These are phyloP conservation scores for fruit fly (Drosophila melanogaster) DNA, from an alignment of 1,140 invertebrate genomes.

Conservation along the genomic window Release_6_plus_ISO1_MT NC_004354.4:6467501-6468000, in stretches of 20 bases:
- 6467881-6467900: slow-evolving; percentile 98
- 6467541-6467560: slow-evolving; percentile 83
- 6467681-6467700: not conserved
- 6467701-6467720: slow-evolving; percentile 10
- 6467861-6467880: slow-evolving; percentile 98
- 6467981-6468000: slow-evolving; percentile 95
- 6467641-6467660: slow-evolving; percentile 78
- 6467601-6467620: slow-evolving; percentile 75
- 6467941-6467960: slow-evolving; percentile 96
- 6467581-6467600: slow-evolving; percentile 78
- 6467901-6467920: slow-evolving; percentile 89
- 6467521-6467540: slow-evolving; percentile 88
- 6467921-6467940: slow-evolving; percentile 86
- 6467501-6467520: slow-evolving; percentile 87
- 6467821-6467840: slow-evolving; percentile 88
- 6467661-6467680: slow-evolving; percentile 30
- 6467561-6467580: slow-evolving; percentile 28
- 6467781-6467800: slow-evolving; percentile 78
- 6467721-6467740: slow-evolving; percentile 75
- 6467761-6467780: slow-evolving; percentile 79
- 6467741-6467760: slow-evolving; percentile 84
- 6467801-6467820: slow-evolving; percentile 84
- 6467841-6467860: slow-evolving; percentile 97
- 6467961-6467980: slow-evolving; percentile 96
- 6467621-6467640: slow-evolving; percentile 82